Conservation (phyloP, 2,113 vertebrate species). For the Tachysurus vachellii region DNA sequence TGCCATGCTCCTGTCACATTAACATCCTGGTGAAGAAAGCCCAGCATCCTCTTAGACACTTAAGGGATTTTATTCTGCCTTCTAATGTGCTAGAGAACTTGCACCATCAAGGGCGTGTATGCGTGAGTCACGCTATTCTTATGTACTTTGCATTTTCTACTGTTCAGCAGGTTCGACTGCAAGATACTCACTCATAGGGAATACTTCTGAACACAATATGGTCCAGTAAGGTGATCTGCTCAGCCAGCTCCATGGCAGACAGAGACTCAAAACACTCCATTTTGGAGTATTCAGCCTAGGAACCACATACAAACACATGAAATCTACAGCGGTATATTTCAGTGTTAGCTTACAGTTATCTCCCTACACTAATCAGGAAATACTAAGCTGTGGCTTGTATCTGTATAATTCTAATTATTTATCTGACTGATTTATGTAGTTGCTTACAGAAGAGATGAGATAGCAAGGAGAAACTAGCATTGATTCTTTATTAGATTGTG, state of each 20-base stretch:
- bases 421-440: background rate
- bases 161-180: background rate
- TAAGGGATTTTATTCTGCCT: too few relatives aligned
- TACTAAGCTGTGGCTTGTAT: background rate
- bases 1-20: too few relatives aligned
- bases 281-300: slow-evolving; percentile 82
- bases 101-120: too few relatives aligned
- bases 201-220: slow-evolving; percentile 95
- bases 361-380: background rate
- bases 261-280: slow-evolving; percentile 91
- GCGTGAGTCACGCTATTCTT: background rate
- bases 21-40: too few relatives aligned
- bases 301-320: background rate
- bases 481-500: background rate
- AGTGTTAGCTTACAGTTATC: background rate
- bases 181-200: slow-evolving; percentile 89
- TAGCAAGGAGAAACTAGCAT: background rate
- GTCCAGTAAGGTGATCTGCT: slow-evolving; percentile 96
- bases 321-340: background rate
- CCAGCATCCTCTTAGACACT: too few relatives aligned
- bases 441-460: background rate
- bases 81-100: too few relatives aligned
- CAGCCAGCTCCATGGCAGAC: slow-evolving; percentile 94
- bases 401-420: background rate
- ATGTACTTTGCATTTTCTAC: background rate